These are phyloP conservation scores for Megalopta genalis DNA, from an alignment of 1,140 invertebrate genomes.

Conservation along the genomic window DNA sequence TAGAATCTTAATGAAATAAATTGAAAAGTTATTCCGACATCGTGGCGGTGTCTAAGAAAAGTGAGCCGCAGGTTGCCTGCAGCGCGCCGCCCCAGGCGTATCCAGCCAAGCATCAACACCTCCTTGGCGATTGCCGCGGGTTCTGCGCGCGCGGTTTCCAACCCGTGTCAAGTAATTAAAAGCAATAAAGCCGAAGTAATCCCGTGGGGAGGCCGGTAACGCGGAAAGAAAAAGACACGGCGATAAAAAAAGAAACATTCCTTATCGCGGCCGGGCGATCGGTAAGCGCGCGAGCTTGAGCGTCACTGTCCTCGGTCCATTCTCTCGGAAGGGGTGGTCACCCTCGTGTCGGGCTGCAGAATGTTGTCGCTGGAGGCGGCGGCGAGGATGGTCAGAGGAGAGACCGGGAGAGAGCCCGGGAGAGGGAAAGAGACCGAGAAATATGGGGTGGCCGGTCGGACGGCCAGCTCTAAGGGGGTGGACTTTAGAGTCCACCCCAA, in stretches of 20 bases:
- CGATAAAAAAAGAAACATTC: conserved; percentile 52
- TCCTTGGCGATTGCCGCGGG: conserved; percentile 15
- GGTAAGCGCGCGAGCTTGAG: conserved; percentile 67
- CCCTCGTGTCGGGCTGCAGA: conserved; percentile 75
- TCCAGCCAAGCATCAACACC: background rate
- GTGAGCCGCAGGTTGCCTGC: background rate
- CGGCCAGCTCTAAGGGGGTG: conserved; percentile 62
- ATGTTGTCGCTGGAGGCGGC: conserved; percentile 79
- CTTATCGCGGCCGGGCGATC: conserved; percentile 45
- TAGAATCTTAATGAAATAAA: background rate
- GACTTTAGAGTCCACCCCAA: conserved; percentile 77
- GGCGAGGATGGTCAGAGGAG: conserved; percentile 73
- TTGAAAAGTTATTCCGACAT: background rate
- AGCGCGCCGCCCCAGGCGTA: background rate
- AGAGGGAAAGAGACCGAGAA: conserved; percentile 66
- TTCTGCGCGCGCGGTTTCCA: background rate
- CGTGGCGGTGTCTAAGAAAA: background rate
- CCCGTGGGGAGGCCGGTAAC: conserved; percentile 10
- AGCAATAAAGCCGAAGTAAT: conserved; percentile 48
- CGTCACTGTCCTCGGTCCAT: conserved; percentile 73
- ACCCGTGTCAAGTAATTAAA: conserved; percentile 27
- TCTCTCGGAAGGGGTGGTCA: conserved; percentile 70
- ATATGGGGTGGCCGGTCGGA: conserved; percentile 55
- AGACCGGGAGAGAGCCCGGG: conserved; percentile 56
- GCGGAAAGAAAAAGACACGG: conserved; percentile 30